Conservation (phyloP, 1,140 invertebrate genomes). For the Lordiphosa mommai region DNA sequence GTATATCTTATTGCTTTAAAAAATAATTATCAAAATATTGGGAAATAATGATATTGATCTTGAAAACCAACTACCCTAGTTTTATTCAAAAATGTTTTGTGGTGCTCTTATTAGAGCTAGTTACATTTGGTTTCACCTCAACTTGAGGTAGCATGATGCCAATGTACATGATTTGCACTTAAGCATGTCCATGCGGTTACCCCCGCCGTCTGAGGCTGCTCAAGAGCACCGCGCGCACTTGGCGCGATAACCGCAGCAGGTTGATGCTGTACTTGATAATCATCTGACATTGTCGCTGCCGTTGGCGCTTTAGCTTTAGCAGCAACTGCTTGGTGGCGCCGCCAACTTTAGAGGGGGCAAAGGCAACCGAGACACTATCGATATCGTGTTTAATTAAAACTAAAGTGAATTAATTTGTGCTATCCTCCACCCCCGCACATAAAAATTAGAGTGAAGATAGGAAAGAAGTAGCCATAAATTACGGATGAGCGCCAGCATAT, state of each 20-base stretch:
- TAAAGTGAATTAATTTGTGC: conserved; percentile 27
- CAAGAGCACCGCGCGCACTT: conserved; percentile 18
- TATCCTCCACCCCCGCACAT: neutral
- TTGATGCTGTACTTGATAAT: conserved; percentile 53
- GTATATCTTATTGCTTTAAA: no score
- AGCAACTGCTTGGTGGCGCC: conserved; percentile 30
- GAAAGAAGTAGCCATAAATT: conserved; percentile 49
- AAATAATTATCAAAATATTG: no score
- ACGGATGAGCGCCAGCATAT: conserved; percentile 52
- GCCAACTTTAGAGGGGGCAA: conserved; percentile 9
- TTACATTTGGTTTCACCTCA: neutral
- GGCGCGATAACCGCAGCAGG: conserved; percentile 57
- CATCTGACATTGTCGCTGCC: conserved; percentile 39
- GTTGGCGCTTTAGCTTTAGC: conserved; percentile 2
- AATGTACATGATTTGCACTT: conserved; percentile 47
- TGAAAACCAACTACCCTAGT: no score
- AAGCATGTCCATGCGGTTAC: conserved; percentile 22
- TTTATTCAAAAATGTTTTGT: no score
- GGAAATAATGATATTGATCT: no score
- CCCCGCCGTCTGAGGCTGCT: conserved; percentile 20
- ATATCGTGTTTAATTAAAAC: conserved; percentile 65
- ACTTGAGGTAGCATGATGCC: neutral
- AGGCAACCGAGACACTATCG: conserved; percentile 27
- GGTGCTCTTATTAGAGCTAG: neutral
- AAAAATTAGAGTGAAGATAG: conserved; percentile 14